These are phyloP conservation scores for Harpalus rubripes DNA, from an alignment of 2,888 invertebrate species.

Conservation along the genomic window DNA sequence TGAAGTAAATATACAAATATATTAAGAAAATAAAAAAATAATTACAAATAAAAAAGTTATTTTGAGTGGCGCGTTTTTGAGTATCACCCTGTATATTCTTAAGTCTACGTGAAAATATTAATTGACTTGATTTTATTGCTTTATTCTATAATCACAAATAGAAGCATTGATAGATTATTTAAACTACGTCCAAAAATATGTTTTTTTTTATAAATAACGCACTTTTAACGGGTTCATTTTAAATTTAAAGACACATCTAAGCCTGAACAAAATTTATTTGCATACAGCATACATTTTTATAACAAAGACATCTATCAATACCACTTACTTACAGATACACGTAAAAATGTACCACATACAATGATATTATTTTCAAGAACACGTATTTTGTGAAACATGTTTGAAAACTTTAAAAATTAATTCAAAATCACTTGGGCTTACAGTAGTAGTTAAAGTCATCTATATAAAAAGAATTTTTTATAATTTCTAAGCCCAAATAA, in stretches of 20 bases:
- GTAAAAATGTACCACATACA: slow-evolving; percentile 44
- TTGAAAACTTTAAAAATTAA: slow-evolving; percentile 10
- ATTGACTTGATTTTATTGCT: slow-evolving; percentile 63
- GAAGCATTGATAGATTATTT: slow-evolving; percentile 64
- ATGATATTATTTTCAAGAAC: slow-evolving; percentile 39
- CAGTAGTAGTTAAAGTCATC: neutral
- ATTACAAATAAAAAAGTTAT: no score
- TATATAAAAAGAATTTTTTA: neutral
- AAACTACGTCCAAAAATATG: slow-evolving; percentile 54
- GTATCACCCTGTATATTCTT: no score
- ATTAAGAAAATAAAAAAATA: no score
- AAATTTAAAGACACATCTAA: slow-evolving; percentile 47
- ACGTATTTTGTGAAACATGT: neutral
- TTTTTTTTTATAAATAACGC: slow-evolving; percentile 21
- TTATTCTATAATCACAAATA: slow-evolving; percentile 63
- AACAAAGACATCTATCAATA: slow-evolving; percentile 66
- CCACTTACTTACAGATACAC: slow-evolving; percentile 60
- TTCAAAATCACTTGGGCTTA: neutral
- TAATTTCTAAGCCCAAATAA: slow-evolving; percentile 1
- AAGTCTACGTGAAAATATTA: slow-evolving; percentile 29
- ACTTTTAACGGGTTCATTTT: slow-evolving; percentile 37
- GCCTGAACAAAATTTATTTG: slow-evolving; percentile 65
- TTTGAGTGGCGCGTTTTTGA: no score
- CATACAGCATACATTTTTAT: slow-evolving; percentile 64
- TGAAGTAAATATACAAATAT: no score